A percentile compares a stretch with the other conserved stretches of the same genome.
Conservation (phyloP, 2,888 invertebrate genomes). For the Trachelus iudaicus region DNA sequence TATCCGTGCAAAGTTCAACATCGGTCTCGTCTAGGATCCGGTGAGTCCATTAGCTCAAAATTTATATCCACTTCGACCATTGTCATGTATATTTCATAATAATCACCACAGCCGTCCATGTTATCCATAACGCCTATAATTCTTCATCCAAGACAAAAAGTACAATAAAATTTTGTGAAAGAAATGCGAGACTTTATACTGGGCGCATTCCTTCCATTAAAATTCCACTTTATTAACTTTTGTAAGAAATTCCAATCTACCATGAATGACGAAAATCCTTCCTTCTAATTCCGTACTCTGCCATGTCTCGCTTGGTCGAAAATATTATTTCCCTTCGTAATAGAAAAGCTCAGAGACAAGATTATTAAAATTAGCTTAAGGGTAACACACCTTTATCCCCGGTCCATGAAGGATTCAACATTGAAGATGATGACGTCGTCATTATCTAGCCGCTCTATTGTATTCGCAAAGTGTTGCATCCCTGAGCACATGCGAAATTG, state of each 20-base stretch:
- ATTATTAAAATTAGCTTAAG: not conserved
- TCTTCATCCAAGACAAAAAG: not conserved
- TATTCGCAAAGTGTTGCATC: not conserved
- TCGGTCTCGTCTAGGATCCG: not conserved
- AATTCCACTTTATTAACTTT: not conserved
- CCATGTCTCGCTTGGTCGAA: not conserved
- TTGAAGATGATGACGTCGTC: not conserved
- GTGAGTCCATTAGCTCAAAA: not conserved
- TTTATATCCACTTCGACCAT: not conserved
- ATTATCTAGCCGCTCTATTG: not conserved
- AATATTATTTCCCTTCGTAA: too few relatives aligned
- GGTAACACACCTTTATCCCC: not conserved
- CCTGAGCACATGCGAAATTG: not conserved
- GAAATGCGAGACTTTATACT: conserved; percentile 40
- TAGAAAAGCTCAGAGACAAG: not conserved
- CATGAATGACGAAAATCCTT: not conserved
- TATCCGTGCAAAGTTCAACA: not conserved
- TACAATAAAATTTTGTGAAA: conserved; percentile 6
- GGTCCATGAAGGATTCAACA: not conserved
- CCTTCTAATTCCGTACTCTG: not conserved
- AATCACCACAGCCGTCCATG: not conserved
- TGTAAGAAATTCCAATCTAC: not conserved
- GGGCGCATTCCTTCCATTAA: conserved; percentile 36
- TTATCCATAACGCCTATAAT: not conserved
- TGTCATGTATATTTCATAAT: not conserved